Percentiles rank a stretch among this genome's conserved stretches.
Evolutionary conservation across 2,888 invertebrate species (phyloP).

Genomic region (Cantharis lateralis): DNA sequence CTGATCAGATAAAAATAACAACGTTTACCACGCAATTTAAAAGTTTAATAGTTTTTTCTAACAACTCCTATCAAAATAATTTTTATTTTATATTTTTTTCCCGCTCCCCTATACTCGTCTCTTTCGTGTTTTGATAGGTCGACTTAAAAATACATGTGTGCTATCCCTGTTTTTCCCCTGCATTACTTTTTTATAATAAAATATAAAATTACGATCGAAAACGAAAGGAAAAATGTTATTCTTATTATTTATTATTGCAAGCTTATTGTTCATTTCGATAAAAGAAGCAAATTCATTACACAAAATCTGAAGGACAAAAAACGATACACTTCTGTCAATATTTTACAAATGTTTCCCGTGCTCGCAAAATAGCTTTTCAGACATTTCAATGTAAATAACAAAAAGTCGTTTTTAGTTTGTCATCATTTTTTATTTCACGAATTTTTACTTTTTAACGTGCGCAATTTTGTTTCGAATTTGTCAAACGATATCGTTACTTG

Average conservation of each 20-base stretch:
- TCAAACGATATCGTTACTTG: not conserved
- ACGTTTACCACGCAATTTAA: conserved; percentile 25
- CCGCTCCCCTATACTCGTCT: not conserved
- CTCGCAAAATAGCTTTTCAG: conserved; percentile 14
- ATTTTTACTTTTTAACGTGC: not conserved
- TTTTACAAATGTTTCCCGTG: conserved; percentile 15
- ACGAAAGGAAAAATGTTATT: not conserved
- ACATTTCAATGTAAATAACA: conserved; percentile 18
- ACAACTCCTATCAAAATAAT: not conserved
- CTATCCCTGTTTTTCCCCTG: not conserved
- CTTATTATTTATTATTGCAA: not conserved
- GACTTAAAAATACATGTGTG: not conserved
- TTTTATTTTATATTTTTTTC: not conserved
- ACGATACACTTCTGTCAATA: conserved; percentile 4
- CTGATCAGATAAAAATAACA: conserved; percentile 21
- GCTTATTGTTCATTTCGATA: not conserved
- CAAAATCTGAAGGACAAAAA: not conserved
- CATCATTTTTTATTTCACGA: conserved; percentile 8
- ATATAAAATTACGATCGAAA: not conserved
- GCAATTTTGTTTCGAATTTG: not conserved
- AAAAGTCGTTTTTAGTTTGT: conserved; percentile 6
- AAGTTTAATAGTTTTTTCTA: conserved; percentile 25
- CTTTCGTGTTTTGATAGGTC: not conserved
- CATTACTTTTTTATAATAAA: not conserved
- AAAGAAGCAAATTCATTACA: not conserved